Conservation (phyloP, 1,140 invertebrate species). For the Oscheius sp. region DNA sequence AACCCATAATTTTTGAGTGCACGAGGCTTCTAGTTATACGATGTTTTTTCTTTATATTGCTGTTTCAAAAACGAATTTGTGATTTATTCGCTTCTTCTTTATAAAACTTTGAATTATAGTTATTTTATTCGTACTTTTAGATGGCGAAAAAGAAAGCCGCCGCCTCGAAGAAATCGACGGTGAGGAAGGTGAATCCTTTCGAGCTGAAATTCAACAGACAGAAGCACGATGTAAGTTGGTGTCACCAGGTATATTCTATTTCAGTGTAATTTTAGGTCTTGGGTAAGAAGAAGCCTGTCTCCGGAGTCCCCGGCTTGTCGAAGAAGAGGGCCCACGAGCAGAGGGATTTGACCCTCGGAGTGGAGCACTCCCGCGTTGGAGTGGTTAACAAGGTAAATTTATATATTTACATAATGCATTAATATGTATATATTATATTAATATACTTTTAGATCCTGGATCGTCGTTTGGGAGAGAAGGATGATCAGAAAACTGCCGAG, state of each 20-base stretch:
- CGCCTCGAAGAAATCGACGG: constrained; percentile 19
- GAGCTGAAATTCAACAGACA: constrained; percentile 44
- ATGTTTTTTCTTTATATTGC: too few species aligned
- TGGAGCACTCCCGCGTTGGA: constrained; percentile 29
- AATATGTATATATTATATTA: not conserved
- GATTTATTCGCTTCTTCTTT: too few species aligned
- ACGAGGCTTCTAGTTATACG: too few species aligned
- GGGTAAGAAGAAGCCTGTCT: constrained; percentile 27
- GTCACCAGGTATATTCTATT: not conserved
- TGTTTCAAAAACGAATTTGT: too few species aligned
- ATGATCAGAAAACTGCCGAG: constrained; percentile 27
- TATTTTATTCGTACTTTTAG: too few species aligned
- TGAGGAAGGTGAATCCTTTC: constrained; percentile 39
- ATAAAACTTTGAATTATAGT: too few species aligned
- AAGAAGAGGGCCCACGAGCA: constrained; percentile 37
- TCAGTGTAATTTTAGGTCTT: constrained; percentile 33
- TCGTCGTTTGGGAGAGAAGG: constrained; percentile 39
- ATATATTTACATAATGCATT: not conserved
- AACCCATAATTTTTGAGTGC: too few species aligned
- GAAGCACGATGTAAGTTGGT: constrained; percentile 40
- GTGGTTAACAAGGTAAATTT: constrained; percentile 38
- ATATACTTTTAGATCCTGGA: constrained; percentile 33
- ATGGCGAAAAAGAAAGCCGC: constrained; percentile 25
- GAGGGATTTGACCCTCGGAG: constrained; percentile 35
- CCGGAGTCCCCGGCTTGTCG: constrained; percentile 20